Conservation (phyloP, 2,888 invertebrate species). For the Amblyteles armatorius region DNA sequence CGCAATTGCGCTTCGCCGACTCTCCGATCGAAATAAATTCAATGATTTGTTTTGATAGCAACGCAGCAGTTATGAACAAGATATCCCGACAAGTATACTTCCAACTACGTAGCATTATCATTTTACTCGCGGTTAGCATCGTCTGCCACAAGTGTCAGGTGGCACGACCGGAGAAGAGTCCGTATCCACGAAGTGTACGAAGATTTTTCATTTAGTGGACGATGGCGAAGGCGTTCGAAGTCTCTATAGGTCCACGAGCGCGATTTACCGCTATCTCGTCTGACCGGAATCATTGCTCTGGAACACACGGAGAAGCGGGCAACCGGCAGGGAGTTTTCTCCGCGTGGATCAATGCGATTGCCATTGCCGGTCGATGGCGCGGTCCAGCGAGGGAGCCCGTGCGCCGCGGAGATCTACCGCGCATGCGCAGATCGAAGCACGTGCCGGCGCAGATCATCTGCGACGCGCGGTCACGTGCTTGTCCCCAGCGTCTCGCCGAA, state of each 20-base stretch:
- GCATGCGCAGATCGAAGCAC: neutral
- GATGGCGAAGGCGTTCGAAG: constrained; percentile 41
- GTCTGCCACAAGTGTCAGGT: neutral
- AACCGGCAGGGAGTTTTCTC: constrained; percentile 19
- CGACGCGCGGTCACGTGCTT: constrained; percentile 56
- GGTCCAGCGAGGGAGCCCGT: constrained; percentile 6
- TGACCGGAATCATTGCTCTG: constrained; percentile 83
- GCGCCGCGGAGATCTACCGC: constrained; percentile 5
- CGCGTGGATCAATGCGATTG: constrained; percentile 19
- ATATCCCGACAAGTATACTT: neutral
- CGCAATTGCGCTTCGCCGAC: neutral
- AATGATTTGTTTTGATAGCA: neutral
- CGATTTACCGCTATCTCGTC: constrained; percentile 82
- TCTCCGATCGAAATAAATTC: neutral
- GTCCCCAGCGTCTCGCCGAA: neutral
- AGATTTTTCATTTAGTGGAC: constrained; percentile 61
- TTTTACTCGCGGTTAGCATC: neutral
- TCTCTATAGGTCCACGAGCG: constrained; percentile 68
- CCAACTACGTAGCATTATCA: neutral
- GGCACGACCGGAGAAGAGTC: neutral
- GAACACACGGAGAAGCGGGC: constrained; percentile 72
- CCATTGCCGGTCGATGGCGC: neutral
- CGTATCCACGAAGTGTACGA: neutral
- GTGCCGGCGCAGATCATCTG: constrained; percentile 27
- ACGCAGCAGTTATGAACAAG: neutral